Conservation (phyloP, 2,797 vertebrate genomes). For the Schizothorax lantsangensis region DNA sequence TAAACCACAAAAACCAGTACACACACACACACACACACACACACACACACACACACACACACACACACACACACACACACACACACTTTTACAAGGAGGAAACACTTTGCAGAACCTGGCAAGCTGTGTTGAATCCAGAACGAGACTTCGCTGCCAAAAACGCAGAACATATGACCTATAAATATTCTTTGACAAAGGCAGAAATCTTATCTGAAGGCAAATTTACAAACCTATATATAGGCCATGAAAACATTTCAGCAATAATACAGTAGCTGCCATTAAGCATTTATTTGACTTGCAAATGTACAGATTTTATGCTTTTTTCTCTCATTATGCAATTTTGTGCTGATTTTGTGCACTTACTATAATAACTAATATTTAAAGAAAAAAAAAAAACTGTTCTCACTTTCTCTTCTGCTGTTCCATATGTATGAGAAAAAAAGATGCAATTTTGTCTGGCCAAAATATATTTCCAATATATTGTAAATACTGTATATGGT, state of each 20-base stretch:
- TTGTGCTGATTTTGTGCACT: background rate
- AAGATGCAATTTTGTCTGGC: background rate
- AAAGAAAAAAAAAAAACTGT: no score
- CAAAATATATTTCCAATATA: background rate
- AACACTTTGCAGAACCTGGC: slow-evolving; percentile 46
- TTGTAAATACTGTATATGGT: background rate
- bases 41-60: slow-evolving; percentile 43
- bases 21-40: slow-evolving; percentile 44
- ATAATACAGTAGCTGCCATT: background rate
- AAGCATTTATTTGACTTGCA: background rate
- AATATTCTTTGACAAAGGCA: background rate
- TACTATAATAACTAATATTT: background rate
- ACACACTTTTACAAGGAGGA: slow-evolving; percentile 13
- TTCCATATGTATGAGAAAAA: no score
- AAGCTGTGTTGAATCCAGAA: slow-evolving; percentile 17
- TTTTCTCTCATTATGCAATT: background rate
- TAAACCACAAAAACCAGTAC: no score
- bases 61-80: slow-evolving; percentile 43
- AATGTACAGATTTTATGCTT: background rate
- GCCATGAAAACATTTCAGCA: background rate
- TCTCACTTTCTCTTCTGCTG: no score
- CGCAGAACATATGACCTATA: slow-evolving; percentile 7
- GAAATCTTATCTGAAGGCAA: background rate
- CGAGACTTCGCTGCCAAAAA: slow-evolving; percentile 21
- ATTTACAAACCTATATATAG: background rate